Base-by-base conservation (phyloP, 2,888 invertebrate species). In the Villa cingulata region DNA sequence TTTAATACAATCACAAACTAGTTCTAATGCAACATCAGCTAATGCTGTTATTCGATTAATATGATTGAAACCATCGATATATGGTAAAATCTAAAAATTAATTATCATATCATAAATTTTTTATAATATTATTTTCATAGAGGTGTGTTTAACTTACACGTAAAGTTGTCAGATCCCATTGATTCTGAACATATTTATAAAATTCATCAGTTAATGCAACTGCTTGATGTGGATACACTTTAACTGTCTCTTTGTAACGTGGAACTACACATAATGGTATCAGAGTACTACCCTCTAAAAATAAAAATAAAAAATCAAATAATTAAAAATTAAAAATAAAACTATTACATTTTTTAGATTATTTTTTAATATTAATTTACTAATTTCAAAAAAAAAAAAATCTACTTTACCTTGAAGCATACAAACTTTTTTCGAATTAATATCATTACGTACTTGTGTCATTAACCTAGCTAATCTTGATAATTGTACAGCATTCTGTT, bases 121-220 rank as follows among this genome's bases (percentile, higher is more conserved):
- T 39, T 14, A 12, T 23, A 20, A 20, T 20, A 3, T 39, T 2
- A 15, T 4, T 32, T 32, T 2, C 4, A 43, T 37, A 42, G 41
- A 41, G 12, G 7, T 41, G 6, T 16, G 6, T 43, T 37, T 39
- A 40, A 55, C 61, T 59, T 52, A 85, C 84, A 74, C 86, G 83
- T 59, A 85, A 83, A 2, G 87, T 86, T 17, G 86, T 86, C 46
- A 87, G 74, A 64, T 87, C 87, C 86, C 86, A 86, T 57, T 83
- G 80, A 58, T 80, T 80, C 1, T 73, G 72, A 36, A 77, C 74
- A 59, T 78, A 80, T 41, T 75, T 73, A 53, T 78, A 76, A 43
- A 78, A 70, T 58, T 78, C 77, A 63, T 79, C 79, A n/a, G 82
- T 73, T 63, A 87, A 79, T 55, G 86, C 80, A 0, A 86, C 86